phyloP scores from a whole-genome alignment of 1,140 invertebrate species.

The Pristionchus pacificus region DNA sequence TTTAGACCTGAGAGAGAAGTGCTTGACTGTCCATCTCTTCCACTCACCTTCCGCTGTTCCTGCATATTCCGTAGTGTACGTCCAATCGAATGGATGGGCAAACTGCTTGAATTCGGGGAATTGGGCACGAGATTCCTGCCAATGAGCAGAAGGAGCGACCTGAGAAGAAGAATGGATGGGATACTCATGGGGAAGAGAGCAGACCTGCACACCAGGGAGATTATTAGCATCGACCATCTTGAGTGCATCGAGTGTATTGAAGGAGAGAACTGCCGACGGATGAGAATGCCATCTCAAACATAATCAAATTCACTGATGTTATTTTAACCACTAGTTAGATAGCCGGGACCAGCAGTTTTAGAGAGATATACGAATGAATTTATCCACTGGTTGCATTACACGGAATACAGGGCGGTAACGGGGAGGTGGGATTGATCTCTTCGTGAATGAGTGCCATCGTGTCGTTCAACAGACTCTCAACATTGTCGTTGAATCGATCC shows the following conservation, averaged over 20 bases:
- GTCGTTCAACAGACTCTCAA: too few relatives aligned
- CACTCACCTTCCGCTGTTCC: conserved; percentile 62
- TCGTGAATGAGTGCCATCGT: too few relatives aligned
- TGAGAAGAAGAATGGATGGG: too few relatives aligned
- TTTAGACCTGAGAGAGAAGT: not conserved
- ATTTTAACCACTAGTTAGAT: too few relatives aligned
- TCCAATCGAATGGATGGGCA: conserved; percentile 92
- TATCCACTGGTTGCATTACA: too few relatives aligned
- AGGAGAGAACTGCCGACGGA: too few relatives aligned
- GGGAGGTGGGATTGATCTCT: too few relatives aligned
- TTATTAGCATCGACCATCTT: conserved; percentile 68
- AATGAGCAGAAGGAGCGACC: conserved; percentile 70
- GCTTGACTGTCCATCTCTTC: not conserved
- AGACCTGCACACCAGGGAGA: conserved; percentile 73
- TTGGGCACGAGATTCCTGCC: conserved; percentile 81
- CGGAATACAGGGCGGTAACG: too few relatives aligned
- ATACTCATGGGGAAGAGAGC: conserved; percentile 42
- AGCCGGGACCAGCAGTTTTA: not conserved
- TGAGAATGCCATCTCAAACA: too few relatives aligned
- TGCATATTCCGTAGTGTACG: conserved; percentile 86
- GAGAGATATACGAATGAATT: conserved; percentile 57
- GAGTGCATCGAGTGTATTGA: conserved; percentile 84
- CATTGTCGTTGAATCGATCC: too few relatives aligned
- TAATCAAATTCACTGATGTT: too few relatives aligned
- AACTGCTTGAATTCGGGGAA: conserved; percentile 73